Evolutionary conservation across 2,797 vertebrate genomes (phyloP), one percentile per base, ranked within the genome.

Genomic region (Harpagifer antarcticus): DNA sequence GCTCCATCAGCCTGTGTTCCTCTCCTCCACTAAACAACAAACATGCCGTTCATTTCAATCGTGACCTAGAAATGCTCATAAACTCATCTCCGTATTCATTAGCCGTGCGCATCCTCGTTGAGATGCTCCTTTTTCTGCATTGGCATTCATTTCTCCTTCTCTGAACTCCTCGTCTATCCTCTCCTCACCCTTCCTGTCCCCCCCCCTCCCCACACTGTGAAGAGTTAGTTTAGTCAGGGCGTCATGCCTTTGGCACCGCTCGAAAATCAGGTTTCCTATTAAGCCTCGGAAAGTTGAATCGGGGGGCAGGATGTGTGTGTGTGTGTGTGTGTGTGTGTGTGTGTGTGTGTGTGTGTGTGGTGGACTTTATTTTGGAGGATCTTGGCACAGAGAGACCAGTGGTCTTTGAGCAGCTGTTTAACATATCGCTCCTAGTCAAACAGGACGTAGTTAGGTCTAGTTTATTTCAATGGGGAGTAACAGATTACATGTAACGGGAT

Each of bases 261-360:
- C 74, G 88, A 53, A 89, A 95, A 94, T 93, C 88, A 86, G 92
- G 83, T 91, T 93, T 91, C 82, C 69, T 59, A 92, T 89, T 94
- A 94, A 94, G 87, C 89, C 72, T 88, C 81, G 78, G 89, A 91
- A 93, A 94, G 93, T 94, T 95, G 91, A 95, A 94, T 92, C 88
- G 17, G 79, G 78, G 93, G 93, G 90, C 93, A 93, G 71, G 83
- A 42, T 61, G 62, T 45, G 56, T 68, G 71, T 72, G 13, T 60
- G 60, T 72, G 62, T 7, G 40, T 20, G 16, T 52, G 40, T 78
- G 59, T 47, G 50, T 50, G 57, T 27, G 70, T 68, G 44, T 66
- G 62, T 33, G 48, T 71, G 68, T 70, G 80, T 63, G 69, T 61
- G 62, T 45, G 56, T 68, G 71, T 68, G 13, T 57, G 60, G 45